A percentile compares a stretch with the other conserved stretches of the same genome.
These are phyloP conservation scores for Poecilia picta DNA, from an alignment of 2,797 vertebrate genomes.

Conservation along the genomic window DNA sequence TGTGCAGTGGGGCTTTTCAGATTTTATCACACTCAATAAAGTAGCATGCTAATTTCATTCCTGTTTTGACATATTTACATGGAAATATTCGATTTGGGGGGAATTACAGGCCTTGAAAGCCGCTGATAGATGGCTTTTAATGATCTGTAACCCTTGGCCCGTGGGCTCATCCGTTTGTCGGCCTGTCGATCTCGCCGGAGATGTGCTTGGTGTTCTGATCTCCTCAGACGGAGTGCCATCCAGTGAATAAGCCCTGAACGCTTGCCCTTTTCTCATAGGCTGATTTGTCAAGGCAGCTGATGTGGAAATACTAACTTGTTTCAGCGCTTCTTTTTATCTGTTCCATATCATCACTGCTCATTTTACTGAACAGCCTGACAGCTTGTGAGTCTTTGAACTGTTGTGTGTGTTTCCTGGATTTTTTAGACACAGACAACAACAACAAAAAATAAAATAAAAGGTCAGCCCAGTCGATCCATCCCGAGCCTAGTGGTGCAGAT, in stretches of 20 bases:
- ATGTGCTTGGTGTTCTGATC: slow-evolving; percentile 96
- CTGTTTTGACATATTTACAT: slow-evolving; percentile 99
- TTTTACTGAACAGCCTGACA: slow-evolving; percentile 46
- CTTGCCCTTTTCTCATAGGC: slow-evolving; percentile 51
- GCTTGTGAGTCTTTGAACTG: slow-evolving; percentile 37
- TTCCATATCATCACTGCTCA: slow-evolving; percentile 56
- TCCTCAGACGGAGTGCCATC: slow-evolving; percentile 84
- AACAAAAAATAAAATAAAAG: slow-evolving; percentile 8
- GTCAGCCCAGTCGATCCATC: slow-evolving; percentile 66
- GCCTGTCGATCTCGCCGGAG: slow-evolving; percentile 93
- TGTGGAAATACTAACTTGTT: slow-evolving; percentile 72
- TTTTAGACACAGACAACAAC: slow-evolving; percentile 6
- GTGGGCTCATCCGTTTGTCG: slow-evolving; percentile 94
- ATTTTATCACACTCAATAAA: slow-evolving; percentile 99
- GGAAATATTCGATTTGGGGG: slow-evolving; percentile 99
- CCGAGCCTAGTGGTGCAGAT: slow-evolving; percentile 70
- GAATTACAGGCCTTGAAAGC: slow-evolving; percentile 98
- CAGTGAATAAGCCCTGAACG: slow-evolving; percentile 63
- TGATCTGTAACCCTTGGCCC: slow-evolving; percentile 97
- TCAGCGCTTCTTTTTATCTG: slow-evolving; percentile 61
- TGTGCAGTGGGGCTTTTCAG: slow-evolving; percentile 99
- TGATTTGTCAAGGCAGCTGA: slow-evolving; percentile 68
- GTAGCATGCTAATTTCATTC: slow-evolving; percentile 99
- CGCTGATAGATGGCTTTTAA: slow-evolving; percentile 99
- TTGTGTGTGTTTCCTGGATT: slow-evolving; percentile 31